Percentiles rank a stretch among this genome's conserved stretches.
phyloP scores from a whole-genome alignment of 2,797 vertebrate species.

The Sitta carolinensis region DNA sequence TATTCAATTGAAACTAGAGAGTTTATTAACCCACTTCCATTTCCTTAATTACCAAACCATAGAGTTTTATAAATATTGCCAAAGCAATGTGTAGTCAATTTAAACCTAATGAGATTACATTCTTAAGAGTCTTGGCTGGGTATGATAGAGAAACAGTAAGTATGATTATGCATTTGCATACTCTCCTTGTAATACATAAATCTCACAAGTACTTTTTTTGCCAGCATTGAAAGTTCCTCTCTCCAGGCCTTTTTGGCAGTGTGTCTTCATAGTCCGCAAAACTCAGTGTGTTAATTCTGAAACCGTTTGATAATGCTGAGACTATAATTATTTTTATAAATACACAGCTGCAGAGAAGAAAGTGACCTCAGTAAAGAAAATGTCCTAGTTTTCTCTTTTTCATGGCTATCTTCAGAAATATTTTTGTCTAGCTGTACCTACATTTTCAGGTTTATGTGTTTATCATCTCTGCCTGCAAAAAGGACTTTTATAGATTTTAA shows the following conservation, averaged over 20 bases:
- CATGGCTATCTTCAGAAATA: background rate
- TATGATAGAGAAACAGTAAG: slow-evolving; percentile 5
- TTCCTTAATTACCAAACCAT: slow-evolving; percentile 18
- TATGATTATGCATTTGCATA: slow-evolving; percentile 27
- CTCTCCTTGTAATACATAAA: slow-evolving; percentile 44
- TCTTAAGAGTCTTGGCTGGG: slow-evolving; percentile 33
- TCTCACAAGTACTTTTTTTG: slow-evolving; percentile 24
- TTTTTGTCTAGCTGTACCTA: background rate
- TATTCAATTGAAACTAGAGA: slow-evolving; percentile 11
- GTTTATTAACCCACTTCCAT: slow-evolving; percentile 14
- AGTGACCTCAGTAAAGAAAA: background rate
- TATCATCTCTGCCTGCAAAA: background rate
- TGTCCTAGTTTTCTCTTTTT: background rate
- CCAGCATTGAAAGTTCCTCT: background rate
- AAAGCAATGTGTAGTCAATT: slow-evolving; percentile 40
- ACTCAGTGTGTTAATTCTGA: background rate
- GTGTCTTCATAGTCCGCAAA: background rate
- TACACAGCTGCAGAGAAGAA: background rate
- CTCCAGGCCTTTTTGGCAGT: background rate
- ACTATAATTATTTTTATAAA: background rate
- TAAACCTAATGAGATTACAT: slow-evolving; percentile 55
- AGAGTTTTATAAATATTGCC: slow-evolving; percentile 38
- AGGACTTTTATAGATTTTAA: background rate
- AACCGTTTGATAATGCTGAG: background rate
- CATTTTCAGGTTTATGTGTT: background rate